Percentiles rank a stretch among this genome's conserved stretches.
phyloP scores from a whole-genome alignment of 2,888 invertebrate species.

The Hirtodrosophila duncani region DNA sequence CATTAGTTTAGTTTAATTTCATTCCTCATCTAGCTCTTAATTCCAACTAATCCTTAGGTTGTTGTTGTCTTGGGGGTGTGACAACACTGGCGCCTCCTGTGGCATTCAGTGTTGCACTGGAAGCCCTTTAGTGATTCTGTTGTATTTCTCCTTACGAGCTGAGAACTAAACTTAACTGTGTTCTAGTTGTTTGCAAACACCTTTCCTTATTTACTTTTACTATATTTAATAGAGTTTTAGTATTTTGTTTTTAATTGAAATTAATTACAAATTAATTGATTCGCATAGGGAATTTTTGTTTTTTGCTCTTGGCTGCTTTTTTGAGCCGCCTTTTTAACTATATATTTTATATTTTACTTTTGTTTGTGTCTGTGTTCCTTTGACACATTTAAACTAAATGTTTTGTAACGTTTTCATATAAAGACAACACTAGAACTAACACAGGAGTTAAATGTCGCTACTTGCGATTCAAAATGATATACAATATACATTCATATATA shows the following conservation, averaged over 20 bases:
- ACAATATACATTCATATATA: conserved; percentile 9
- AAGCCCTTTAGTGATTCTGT: conserved; percentile 78
- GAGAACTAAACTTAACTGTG: conserved; percentile 17
- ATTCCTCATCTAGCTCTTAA: conserved; percentile 16
- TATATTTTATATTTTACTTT: conserved; percentile 13
- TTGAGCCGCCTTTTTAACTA: conserved; percentile 16
- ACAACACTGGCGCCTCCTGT: neutral
- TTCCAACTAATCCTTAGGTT: conserved; percentile 46
- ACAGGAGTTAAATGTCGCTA: conserved; percentile 43
- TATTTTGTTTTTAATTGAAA: conserved; percentile 67
- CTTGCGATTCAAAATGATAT: conserved; percentile 34
- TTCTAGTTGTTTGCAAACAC: conserved; percentile 9
- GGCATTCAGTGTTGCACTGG: conserved; percentile 59
- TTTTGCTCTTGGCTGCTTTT: conserved; percentile 34
- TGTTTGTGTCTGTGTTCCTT: conserved; percentile 23
- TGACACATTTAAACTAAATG: conserved; percentile 58
- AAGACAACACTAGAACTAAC: conserved; percentile 67
- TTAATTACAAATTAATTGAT: conserved; percentile 79
- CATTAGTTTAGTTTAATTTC: conserved; percentile 13
- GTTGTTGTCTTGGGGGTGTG: conserved; percentile 36
- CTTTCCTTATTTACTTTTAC: conserved; percentile 24
- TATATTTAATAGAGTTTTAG: conserved; percentile 34
- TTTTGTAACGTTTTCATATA: conserved; percentile 19
- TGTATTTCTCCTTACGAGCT: conserved; percentile 35
- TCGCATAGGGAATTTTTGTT: conserved; percentile 77